Conservation (phyloP, 1,140 invertebrate genomes). For the Aphelinus certus region DNA sequence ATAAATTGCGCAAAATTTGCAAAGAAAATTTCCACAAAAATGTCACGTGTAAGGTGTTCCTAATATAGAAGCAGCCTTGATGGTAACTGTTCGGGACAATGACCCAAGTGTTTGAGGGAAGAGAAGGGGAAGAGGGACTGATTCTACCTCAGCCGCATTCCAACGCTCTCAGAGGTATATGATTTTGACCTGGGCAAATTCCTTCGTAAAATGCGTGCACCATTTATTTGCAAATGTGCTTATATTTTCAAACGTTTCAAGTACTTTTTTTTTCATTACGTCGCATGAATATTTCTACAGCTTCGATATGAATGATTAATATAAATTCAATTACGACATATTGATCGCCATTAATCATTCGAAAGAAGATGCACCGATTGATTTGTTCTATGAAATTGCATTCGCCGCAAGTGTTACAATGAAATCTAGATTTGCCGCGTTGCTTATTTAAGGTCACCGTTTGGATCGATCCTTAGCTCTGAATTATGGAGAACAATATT, state of each 20-base stretch:
- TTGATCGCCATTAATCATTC: too few species aligned
- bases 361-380: too few species aligned
- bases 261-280: too few species aligned
- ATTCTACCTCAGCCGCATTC: constrained; percentile 49
- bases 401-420: not conserved
- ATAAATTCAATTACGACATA: too few species aligned
- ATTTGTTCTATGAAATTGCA: not conserved
- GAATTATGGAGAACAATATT: constrained; percentile 33
- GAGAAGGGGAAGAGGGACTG: constrained; percentile 40
- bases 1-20: constrained; percentile 8
- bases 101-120: constrained; percentile 41
- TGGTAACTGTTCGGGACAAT: constrained; percentile 43
- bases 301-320: too few species aligned
- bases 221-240: not conserved
- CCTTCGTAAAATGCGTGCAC: constrained; percentile 28
- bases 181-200: constrained; percentile 58
- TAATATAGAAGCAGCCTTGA: constrained; percentile 40
- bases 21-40: not conserved
- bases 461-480: constrained; percentile 33
- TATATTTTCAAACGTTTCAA: not conserved
- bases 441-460: constrained; percentile 27
- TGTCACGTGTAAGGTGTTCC: constrained; percentile 17
- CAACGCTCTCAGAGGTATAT: constrained; percentile 54
- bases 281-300: too few species aligned
- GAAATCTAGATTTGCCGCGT: constrained; percentile 20